These are phyloP conservation scores for Vidua chalybeata DNA, from an alignment of 2,113 vertebrate genomes.

Conservation along the genomic window DNA sequence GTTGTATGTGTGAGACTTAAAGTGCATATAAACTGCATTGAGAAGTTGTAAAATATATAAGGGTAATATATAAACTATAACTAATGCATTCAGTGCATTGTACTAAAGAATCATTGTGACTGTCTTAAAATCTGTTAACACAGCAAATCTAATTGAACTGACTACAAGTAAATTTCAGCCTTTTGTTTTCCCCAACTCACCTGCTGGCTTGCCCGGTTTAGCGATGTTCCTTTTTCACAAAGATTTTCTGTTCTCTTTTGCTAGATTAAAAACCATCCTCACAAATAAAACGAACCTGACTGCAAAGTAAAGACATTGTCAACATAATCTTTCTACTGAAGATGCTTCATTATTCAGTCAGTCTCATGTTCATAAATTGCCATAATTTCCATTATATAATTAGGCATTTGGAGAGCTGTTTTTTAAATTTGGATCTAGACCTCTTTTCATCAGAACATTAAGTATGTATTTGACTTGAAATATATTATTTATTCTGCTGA, in stretches of 20 bases:
- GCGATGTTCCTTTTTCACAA: background rate
- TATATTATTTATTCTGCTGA: slow-evolving; percentile 23
- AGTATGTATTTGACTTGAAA: background rate
- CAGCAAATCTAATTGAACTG: background rate
- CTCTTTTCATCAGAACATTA: background rate
- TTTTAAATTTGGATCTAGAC: background rate
- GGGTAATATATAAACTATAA: background rate
- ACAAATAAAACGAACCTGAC: background rate
- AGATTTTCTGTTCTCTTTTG: slow-evolving; percentile 15
- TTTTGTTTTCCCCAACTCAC: background rate
- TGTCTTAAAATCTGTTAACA: background rate
- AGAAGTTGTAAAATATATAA: background rate
- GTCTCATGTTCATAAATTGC: background rate
- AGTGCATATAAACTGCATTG: background rate
- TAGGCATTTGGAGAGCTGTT: background rate
- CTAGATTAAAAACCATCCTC: background rate
- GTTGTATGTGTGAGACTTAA: background rate
- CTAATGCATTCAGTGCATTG: background rate
- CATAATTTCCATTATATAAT: background rate
- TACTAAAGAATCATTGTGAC: background rate
- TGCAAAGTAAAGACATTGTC: background rate
- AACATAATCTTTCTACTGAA: background rate
- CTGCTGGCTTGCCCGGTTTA: background rate
- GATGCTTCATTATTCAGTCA: background rate
- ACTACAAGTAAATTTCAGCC: background rate